Evolutionary conservation across 2,888 invertebrate species (phyloP).

Genomic region (Cerastis leucographa): DNA sequence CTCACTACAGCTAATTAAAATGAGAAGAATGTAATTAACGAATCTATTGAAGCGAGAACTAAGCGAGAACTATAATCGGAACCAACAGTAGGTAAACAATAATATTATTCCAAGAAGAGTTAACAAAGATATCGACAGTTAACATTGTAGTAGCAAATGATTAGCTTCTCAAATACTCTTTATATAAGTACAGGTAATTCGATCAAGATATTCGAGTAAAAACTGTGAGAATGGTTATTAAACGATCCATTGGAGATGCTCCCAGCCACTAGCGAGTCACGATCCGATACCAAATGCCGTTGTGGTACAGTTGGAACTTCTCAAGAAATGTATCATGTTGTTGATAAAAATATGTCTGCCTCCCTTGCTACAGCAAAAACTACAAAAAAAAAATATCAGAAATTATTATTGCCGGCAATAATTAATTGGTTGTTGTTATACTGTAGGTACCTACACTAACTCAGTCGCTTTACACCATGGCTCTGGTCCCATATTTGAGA

Average conservation of each 20-base stretch:
- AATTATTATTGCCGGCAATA: not conserved
- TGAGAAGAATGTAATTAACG: conserved; percentile 4
- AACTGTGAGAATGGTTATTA: conserved; percentile 42
- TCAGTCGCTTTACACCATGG: no score
- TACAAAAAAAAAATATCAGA: not conserved
- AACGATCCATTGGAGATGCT: conserved; percentile 39
- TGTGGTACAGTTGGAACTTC: conserved; percentile 9
- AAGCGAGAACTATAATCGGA: conserved; percentile 29
- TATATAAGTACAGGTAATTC: conserved; percentile 39
- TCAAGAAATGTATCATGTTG: conserved; percentile 12
- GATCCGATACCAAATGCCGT: conserved; percentile 29
- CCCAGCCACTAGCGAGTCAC: conserved; percentile 34
- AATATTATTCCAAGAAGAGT: conserved; percentile 32
- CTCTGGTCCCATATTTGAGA: no score
- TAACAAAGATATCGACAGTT: conserved; percentile 35
- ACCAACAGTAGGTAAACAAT: conserved; percentile 30
- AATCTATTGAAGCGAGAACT: conserved; percentile 45
- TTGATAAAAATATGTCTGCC: not conserved
- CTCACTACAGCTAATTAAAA: not conserved
- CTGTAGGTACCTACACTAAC: no score
- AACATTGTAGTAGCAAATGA: conserved; percentile 33
- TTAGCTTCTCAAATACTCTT: conserved; percentile 27
- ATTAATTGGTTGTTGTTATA: no score
- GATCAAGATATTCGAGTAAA: conserved; percentile 51
- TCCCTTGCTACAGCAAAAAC: not conserved